Conservation (phyloP, 92 coral and sea anemone genomes). For the Micromussa lordhowensis region DNA sequence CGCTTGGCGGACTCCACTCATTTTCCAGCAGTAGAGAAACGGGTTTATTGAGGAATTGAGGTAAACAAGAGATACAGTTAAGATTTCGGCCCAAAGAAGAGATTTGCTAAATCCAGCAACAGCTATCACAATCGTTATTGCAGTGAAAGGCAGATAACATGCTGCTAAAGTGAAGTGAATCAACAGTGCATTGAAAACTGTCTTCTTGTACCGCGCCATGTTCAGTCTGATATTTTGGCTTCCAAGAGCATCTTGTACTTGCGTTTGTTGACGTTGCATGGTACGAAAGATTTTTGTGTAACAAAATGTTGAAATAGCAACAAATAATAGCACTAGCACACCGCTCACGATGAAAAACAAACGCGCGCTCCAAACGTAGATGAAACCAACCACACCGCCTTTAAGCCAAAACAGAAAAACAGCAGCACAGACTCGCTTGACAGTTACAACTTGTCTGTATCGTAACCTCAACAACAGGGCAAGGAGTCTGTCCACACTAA, state of each 20-base stretch:
- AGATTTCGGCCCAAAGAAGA: background rate
- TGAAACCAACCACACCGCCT: background rate
- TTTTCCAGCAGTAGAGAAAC: conserved; percentile 59
- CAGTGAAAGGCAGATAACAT: conserved; percentile 21
- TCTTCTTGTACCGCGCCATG: conserved; percentile 20
- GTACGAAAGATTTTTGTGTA: conserved; percentile 13
- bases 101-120: conserved; percentile 5
- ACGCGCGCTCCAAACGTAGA: background rate
- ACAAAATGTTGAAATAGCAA: background rate
- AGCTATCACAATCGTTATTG: background rate
- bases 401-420: conserved; percentile 26
- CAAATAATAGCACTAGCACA: background rate
- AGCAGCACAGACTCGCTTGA: conserved; percentile 10
- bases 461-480: conserved; percentile 15
- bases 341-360: background rate
- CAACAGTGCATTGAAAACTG: conserved; percentile 35
- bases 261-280: conserved; percentile 21
- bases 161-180: background rate
- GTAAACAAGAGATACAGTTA: background rate
- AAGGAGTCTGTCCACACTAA: conserved; percentile 34
- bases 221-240: background rate
- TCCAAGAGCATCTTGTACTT: conserved; percentile 2
- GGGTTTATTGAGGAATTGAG: conserved; percentile 59
- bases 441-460: conserved; percentile 43
- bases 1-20: conserved; percentile 53